Evolutionary conservation across 2,888 invertebrate species (phyloP).

Genomic region (Allygus modestus): DNA sequence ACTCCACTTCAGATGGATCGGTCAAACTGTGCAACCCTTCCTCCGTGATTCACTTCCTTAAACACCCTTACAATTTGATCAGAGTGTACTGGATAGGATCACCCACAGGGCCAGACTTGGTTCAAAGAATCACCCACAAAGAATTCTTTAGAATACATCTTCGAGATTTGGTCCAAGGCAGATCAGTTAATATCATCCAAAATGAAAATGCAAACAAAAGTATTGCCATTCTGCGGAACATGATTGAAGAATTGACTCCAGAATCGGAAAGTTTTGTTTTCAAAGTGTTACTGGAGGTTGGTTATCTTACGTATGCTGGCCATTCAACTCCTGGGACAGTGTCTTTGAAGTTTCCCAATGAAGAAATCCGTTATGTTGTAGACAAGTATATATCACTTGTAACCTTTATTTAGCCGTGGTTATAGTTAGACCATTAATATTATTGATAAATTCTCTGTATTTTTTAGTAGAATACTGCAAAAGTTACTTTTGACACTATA

Average conservation of each 20-base stretch:
- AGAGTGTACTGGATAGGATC: slow-evolving; percentile 12
- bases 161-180: background rate
- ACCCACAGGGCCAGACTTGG: slow-evolving; percentile 6
- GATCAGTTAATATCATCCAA: background rate
- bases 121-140: slow-evolving; percentile 3
- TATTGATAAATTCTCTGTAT: too few relatives aligned
- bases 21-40: slow-evolving; percentile 11
- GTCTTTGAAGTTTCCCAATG: slow-evolving; percentile 26
- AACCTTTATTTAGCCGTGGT: background rate
- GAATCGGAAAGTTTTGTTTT: slow-evolving; percentile 18
- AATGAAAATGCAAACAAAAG: background rate
- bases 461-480: too few relatives aligned
- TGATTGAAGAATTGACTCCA: background rate
- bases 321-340: background rate
- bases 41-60: slow-evolving; percentile 5
- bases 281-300: background rate
- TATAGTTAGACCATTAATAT: background rate
- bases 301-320: background rate
- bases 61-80: background rate
- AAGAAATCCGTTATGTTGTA: slow-evolving; percentile 1
- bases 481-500: too few relatives aligned
- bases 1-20: background rate
- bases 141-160: background rate
- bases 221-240: background rate
- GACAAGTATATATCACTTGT: slow-evolving; percentile 15